Percentiles rank a stretch among this genome's conserved stretches.
These are phyloP conservation scores for Rotaria magnacalcarata DNA, from an alignment of 2,888 invertebrate genomes.

Conservation along the genomic window DNA sequence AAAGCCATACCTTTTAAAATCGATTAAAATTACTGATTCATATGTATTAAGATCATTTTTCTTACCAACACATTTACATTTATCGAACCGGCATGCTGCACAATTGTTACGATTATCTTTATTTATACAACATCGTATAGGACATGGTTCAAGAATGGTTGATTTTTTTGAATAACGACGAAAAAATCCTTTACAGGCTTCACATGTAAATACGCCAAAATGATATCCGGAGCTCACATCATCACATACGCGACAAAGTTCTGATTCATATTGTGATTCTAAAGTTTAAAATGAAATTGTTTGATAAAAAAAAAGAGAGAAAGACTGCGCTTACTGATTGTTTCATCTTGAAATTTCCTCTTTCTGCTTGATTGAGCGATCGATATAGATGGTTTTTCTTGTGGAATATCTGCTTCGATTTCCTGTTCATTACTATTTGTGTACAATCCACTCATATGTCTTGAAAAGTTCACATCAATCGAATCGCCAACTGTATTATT, in stretches of 20 bases:
- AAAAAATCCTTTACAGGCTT: slow-evolving; percentile 39
- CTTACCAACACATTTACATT: slow-evolving; percentile 35
- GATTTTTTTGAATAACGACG: slow-evolving; percentile 30
- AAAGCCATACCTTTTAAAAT: slow-evolving; percentile 30
- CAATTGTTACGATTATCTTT: slow-evolving; percentile 34
- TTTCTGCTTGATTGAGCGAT: neutral
- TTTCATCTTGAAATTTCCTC: slow-evolving; percentile 25
- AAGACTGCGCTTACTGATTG: neutral
- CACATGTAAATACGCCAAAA: slow-evolving; percentile 37
- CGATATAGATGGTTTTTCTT: neutral
- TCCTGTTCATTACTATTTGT: neutral
- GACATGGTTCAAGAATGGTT: slow-evolving; percentile 33
- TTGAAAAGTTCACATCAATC: neutral
- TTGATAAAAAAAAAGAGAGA: no score
- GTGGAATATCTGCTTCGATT: neutral
- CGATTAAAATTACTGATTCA: no score
- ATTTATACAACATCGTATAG: neutral
- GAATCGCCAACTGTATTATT: neutral
- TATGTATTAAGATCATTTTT: no score
- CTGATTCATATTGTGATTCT: slow-evolving; percentile 32
- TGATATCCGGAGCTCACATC: slow-evolving; percentile 9
- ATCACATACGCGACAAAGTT: slow-evolving; percentile 29
- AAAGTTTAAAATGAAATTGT: neutral
- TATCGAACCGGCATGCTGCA: slow-evolving; percentile 18
- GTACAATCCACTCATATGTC: neutral